phyloP scores from a whole-genome alignment of 2,113 vertebrate genomes.

The Typhlomys cinereus region DNA sequence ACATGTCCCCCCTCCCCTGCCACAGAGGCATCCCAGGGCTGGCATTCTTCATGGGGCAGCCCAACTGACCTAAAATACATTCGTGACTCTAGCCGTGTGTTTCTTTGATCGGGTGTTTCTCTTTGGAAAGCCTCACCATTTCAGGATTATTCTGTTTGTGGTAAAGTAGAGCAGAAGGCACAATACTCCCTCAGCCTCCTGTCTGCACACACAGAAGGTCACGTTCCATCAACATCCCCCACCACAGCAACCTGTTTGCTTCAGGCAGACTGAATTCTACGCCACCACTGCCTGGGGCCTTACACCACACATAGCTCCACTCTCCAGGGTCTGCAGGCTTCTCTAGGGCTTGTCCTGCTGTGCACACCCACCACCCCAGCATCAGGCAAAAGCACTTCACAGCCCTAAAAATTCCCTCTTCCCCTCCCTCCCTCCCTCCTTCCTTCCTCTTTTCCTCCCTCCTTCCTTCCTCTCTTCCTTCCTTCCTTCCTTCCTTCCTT shows the following conservation, averaged over 20 bases:
- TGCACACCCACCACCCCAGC: accelerated
- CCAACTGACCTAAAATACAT: background rate
- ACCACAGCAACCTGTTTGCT: background rate
- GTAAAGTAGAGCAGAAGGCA: background rate
- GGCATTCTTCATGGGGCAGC: too few species aligned
- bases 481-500: accelerated
- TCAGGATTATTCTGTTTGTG: background rate
- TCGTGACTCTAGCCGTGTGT: too few species aligned
- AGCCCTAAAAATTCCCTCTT: background rate
- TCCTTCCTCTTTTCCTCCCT: too few species aligned
- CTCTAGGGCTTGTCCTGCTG: background rate
- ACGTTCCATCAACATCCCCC: background rate
- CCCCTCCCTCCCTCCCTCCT: accelerated
- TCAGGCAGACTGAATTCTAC: too few species aligned
- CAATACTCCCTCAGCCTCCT: background rate
- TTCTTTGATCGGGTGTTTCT: too few species aligned
- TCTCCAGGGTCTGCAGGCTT: background rate
- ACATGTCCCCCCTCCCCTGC: too few species aligned
- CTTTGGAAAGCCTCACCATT: background rate
- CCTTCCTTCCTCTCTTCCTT: accelerated
- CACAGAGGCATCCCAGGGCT: background rate
- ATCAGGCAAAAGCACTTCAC: too few species aligned
- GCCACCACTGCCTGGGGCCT: too few species aligned
- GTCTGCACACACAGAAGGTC: background rate
- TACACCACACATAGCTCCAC: too few species aligned